Percentiles rank a stretch among this genome's conserved stretches.
These are phyloP conservation scores for Pelosia muscerda DNA, from an alignment of 2,888 invertebrate species.

Conservation along the genomic window DNA sequence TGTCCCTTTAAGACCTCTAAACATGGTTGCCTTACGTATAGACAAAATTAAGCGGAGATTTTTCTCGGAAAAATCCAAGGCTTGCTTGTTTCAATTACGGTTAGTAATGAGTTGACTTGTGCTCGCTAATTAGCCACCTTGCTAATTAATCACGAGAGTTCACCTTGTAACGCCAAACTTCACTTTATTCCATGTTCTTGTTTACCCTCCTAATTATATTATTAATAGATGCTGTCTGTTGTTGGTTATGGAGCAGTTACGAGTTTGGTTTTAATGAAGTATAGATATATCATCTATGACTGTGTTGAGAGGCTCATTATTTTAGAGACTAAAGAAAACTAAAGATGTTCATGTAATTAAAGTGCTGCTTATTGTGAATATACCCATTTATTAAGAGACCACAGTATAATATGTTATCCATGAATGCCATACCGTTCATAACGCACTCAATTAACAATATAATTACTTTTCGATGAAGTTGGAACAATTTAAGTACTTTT, in stretches of 20 bases:
- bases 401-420: too few species aligned
- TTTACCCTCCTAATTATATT: conserved; percentile 64
- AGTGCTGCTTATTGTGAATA: too few species aligned
- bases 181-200: conserved; percentile 69
- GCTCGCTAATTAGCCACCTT: conserved; percentile 80
- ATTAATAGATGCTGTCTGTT: conserved; percentile 51
- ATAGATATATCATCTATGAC: conserved; percentile 5
- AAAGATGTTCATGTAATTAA: too few species aligned
- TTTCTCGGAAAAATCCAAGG: conserved; percentile 74
- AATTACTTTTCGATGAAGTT: too few species aligned
- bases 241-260: conserved; percentile 4
- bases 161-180: conserved; percentile 71
- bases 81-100: conserved; percentile 80
- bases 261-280: conserved; percentile 15
- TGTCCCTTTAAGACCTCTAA: conserved; percentile 33
- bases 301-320: background rate
- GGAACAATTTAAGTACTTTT: too few species aligned
- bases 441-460: too few species aligned
- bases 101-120: conserved; percentile 82
- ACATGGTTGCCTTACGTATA: conserved; percentile 42
- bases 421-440: too few species aligned
- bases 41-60: conserved; percentile 69
- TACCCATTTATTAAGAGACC: too few species aligned
- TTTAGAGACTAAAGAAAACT: background rate
- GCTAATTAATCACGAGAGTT: conserved; percentile 82